A percentile compares a stretch with the other conserved stretches of the same genome.
phyloP scores from a whole-genome alignment of 1,140 invertebrate species.

The Trichogramma pretiosum region DNA sequence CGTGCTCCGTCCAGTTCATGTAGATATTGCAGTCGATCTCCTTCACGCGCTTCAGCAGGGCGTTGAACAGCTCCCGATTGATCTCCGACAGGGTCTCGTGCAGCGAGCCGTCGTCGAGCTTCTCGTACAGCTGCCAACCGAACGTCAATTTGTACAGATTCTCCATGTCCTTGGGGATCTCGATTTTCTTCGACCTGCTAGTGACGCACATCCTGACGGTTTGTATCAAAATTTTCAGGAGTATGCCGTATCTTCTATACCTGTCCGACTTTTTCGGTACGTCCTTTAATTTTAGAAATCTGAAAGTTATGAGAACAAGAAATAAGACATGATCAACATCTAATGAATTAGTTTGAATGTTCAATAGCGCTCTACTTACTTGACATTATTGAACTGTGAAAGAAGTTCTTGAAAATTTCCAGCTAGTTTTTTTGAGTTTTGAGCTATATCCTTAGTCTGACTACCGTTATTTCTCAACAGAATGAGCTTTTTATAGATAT shows the following conservation, averaged over 20 bases:
- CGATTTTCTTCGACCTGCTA: conserved; percentile 2
- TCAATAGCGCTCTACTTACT: conserved; percentile 5
- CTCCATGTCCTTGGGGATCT: conserved; percentile 9
- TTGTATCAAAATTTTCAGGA: conserved; percentile 29
- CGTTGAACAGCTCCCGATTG: conserved; percentile 22
- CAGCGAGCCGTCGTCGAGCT: conserved; percentile 12
- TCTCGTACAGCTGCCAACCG: conserved; percentile 20
- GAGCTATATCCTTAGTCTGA: conserved; percentile 20
- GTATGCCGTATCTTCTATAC: conserved; percentile 25
- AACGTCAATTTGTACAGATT: conserved; percentile 35
- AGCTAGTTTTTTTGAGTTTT: conserved; percentile 20
- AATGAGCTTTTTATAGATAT: conserved; percentile 27
- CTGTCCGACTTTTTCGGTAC: conserved; percentile 11
- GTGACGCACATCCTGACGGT: conserved; percentile 22
- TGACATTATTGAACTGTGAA: conserved; percentile 18
- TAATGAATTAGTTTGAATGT: not conserved
- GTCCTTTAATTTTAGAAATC: conserved; percentile 18
- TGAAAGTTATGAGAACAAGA: conserved; percentile 3
- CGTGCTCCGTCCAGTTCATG: conserved; percentile 31
- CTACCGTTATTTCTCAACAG: conserved; percentile 17
- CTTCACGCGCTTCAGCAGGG: conserved; percentile 30
- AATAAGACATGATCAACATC: not conserved
- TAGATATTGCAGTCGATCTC: conserved; percentile 32
- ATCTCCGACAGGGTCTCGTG: conserved; percentile 18
- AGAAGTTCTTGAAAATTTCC: conserved; percentile 28